Evolutionary conservation across 2,797 vertebrate species (phyloP).

Genomic region (Benthosema pterotum): DNA sequence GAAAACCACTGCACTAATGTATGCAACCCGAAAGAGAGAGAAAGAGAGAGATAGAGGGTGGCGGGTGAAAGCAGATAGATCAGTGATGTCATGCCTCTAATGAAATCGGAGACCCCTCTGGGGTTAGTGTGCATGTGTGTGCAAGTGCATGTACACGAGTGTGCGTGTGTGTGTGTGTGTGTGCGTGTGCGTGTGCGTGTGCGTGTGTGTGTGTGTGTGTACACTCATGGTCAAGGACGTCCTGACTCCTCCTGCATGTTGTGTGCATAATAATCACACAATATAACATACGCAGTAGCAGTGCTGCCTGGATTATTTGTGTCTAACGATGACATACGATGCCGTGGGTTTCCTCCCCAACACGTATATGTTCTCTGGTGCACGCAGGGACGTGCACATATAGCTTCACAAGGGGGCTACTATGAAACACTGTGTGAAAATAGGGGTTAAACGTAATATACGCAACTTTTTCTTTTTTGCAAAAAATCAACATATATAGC

Average conservation of each 20-base stretch:
- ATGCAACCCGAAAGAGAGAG: slow-evolving; percentile 25
- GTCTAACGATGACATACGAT: slow-evolving; percentile 32
- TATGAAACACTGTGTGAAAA: too few relatives aligned
- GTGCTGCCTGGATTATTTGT: neutral
- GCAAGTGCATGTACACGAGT: neutral
- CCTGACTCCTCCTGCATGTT: neutral
- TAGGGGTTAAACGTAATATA: too few relatives aligned
- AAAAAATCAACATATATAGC: too few relatives aligned
- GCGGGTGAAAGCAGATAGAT: too few relatives aligned
- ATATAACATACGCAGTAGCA: neutral
- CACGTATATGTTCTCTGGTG: too few relatives aligned
- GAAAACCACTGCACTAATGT: too few relatives aligned
- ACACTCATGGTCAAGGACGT: too few relatives aligned
- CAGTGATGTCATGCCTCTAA: slow-evolving; percentile 1
- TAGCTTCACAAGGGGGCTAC: too few relatives aligned
- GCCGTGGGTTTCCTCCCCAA: slow-evolving; percentile 2
- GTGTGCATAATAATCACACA: neutral
- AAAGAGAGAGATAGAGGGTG: slow-evolving; percentile 36
- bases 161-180: slow-evolving; percentile 5
- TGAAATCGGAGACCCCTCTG: slow-evolving; percentile 40
- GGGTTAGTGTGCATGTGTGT: slow-evolving; percentile 10
- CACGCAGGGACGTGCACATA: too few relatives aligned
- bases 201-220: neutral
- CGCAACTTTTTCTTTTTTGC: too few relatives aligned
- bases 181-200: neutral